These are phyloP conservation scores for Petrolisthes manimaculis DNA, from an alignment of 2,888 invertebrate species.

Conservation along the genomic window DNA sequence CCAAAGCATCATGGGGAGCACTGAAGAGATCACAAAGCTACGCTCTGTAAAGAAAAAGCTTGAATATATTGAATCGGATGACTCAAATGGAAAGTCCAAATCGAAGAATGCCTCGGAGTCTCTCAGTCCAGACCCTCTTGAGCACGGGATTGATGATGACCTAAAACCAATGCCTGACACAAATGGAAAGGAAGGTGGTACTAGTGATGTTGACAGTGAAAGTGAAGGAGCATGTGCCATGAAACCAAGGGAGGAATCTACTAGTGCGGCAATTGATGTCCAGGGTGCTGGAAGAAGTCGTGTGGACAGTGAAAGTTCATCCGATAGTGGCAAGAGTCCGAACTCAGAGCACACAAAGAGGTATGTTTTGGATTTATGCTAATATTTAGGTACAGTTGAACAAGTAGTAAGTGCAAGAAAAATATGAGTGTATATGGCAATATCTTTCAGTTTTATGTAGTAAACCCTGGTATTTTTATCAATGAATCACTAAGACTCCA, in stretches of 20 bases:
- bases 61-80: conserved; percentile 31
- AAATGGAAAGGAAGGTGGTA: conserved; percentile 19
- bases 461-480: too few relatives aligned
- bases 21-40: conserved; percentile 55
- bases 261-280: conserved; percentile 30
- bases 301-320: conserved; percentile 60
- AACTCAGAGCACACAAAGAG: conserved; percentile 58
- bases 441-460: too few relatives aligned
- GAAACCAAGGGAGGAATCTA: conserved; percentile 32
- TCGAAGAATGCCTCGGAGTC: conserved; percentile 38
- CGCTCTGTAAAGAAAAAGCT: conserved; percentile 50
- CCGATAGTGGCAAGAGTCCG: conserved; percentile 49
- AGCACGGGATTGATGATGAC: conserved; percentile 60
- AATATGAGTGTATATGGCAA: too few relatives aligned
- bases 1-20: conserved; percentile 55
- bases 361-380: conserved; percentile 23
- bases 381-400: not conserved
- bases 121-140: conserved; percentile 50
- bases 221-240: conserved; percentile 18
- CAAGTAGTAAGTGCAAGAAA: too few relatives aligned
- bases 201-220: conserved; percentile 54
- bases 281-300: conserved; percentile 44
- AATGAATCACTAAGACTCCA: too few relatives aligned
- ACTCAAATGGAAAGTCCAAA: conserved; percentile 28
- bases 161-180: conserved; percentile 39